phyloP scores from a whole-genome alignment of 2,113 vertebrate species.

The Gopherus flavomarginatus region DNA sequence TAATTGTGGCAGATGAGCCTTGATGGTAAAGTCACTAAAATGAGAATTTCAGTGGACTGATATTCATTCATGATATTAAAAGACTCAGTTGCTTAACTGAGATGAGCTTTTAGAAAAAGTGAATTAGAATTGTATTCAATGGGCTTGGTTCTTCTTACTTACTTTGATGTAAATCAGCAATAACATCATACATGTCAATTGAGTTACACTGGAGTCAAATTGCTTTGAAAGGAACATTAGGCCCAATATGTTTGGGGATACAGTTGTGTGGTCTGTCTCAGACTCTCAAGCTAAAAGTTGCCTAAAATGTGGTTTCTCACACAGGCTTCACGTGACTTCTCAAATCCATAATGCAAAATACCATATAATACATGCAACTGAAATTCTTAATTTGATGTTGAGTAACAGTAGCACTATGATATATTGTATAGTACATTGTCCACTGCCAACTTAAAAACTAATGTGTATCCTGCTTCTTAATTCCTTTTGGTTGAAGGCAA shows the following conservation, averaged over 20 bases:
- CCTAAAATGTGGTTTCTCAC: not conserved
- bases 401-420: not conserved
- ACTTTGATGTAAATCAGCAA: not conserved
- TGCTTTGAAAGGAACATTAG: not conserved
- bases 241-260: not conserved
- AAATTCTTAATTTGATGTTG: not conserved
- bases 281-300: not conserved
- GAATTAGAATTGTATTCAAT: not conserved
- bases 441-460: not conserved
- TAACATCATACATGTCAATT: not conserved
- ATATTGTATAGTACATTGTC: not conserved
- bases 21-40: slow-evolving; percentile 13
- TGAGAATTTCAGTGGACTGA: not conserved
- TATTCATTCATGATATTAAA: not conserved
- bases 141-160: not conserved
- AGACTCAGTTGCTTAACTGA: not conserved
- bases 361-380: rapidly evolving
- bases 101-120: not conserved
- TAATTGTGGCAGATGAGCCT: not conserved
- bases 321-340: not conserved
- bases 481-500: not conserved
- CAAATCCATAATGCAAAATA: not conserved
- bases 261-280: not conserved
- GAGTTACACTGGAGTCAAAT: not conserved
- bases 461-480: not conserved